Evolutionary conservation across 2,797 vertebrate genomes (phyloP).

Genomic region (Melanotaenia nigrans): DNA sequence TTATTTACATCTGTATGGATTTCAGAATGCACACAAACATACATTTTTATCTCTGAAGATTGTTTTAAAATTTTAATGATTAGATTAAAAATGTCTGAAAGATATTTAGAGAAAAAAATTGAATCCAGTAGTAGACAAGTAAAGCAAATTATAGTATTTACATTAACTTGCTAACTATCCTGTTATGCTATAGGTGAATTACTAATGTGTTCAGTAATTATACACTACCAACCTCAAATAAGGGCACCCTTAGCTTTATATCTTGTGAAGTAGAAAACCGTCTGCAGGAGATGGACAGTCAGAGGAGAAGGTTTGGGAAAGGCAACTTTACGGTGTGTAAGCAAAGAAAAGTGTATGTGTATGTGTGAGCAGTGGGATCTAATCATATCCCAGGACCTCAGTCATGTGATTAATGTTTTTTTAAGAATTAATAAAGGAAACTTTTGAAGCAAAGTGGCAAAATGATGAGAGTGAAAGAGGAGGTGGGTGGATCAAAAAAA

Average conservation of each 20-base stretch:
- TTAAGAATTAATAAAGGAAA: conserved; percentile 92
- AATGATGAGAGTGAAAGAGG: conserved; percentile 21
- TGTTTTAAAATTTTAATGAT: neutral
- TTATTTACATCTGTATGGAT: conserved; percentile 14
- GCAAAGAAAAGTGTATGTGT: conserved; percentile 30
- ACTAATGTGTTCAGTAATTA: conserved; percentile 78
- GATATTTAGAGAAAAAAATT: conserved; percentile 37
- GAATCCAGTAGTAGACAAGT: neutral
- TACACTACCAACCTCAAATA: conserved; percentile 77
- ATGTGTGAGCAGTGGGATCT: conserved; percentile 22
- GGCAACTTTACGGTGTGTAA: conserved; percentile 46
- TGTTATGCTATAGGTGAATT: conserved; percentile 69
- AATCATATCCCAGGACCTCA: conserved; percentile 80
- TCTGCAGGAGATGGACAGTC: too few species aligned
- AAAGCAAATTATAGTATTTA: conserved; percentile 11
- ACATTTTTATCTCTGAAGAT: conserved; percentile 1
- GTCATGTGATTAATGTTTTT: conserved; percentile 87
- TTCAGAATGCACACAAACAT: neutral
- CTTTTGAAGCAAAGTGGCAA: conserved; percentile 81
- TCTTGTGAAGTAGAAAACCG: conserved; percentile 17
- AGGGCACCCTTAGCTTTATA: conserved; percentile 35
- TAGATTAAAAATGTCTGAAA: conserved; percentile 3
- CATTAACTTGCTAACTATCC: conserved; percentile 57
- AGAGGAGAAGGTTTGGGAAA: conserved; percentile 8
- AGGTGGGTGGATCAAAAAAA: neutral